Base-by-base conservation (phyloP, 2,113 vertebrate genomes). In the Odocoileus hemionus region DNA sequence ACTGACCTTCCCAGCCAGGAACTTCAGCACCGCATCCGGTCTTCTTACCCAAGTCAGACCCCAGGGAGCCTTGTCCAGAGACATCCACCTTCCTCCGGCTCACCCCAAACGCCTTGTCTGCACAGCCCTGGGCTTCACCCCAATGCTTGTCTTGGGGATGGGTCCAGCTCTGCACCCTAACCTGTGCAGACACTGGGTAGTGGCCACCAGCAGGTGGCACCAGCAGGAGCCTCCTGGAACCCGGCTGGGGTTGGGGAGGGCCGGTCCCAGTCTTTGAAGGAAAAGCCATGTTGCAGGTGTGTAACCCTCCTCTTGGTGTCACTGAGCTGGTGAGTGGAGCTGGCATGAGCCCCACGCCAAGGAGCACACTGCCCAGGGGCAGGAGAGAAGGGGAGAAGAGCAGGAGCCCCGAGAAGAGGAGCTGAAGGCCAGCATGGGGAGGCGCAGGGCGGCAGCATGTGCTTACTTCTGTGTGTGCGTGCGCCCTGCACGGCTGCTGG, bases 131-230 rank as follows among this genome's bases (percentile, higher is more conserved):
- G 28, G 7, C 33, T 78, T 87, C 86, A 55, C 58, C 45, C 19
- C 67, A 64, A 13, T 78, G 80, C 61, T 90, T 36, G 36, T 76
- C n/a, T 85, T 36, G 1, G 2, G 26, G 26, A 26, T 17, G 16
- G 78, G 39, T 28, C 28, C 67, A 60, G 43, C 45, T 94, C 55
- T 58, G 25, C n/a, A 84, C 25, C 60, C 2, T 4, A 3, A 60
- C 82, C 52, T 85, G 85, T 78, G 21, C 64, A 55, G 21, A 89
- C 36, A 15, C n/a, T 30, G 21, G 76, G 79, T 23, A 64, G 7
- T 13, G 55, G 17, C 12, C 12, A 82, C 95, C 98, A 98, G 98
- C 78, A 98, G 98, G 97, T 98, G 98, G 98, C 97, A 28, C 97
- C 91, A 97, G 86, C 50, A 74, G 97, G 97, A 97, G 84, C 64